Base-by-base conservation (phyloP, 2,888 invertebrate genomes). In the Athripsodes cinereus region DNA sequence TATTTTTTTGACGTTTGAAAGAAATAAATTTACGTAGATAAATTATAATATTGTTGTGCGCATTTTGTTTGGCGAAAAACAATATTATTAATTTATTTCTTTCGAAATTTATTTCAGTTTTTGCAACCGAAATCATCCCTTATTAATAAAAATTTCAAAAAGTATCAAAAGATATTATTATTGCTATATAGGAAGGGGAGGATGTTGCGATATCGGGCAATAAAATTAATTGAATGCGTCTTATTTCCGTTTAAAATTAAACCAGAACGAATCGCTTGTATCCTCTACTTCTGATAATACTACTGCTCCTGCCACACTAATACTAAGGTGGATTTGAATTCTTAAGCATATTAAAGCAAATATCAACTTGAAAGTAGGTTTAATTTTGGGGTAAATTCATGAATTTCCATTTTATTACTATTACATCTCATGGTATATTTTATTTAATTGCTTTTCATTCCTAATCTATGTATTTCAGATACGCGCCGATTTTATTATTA, bases 211-310 rank as follows among this genome's bases (percentile, higher is more conserved):
- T 44, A 62, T 60, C 55, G 40, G 60, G 57, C 63, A 59, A 61
- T 63, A 63, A 63, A 63, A 63, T 63, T 63, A 63, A 63, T 63
- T 63, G 63, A 63, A 63, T 63, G 61, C 63, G 57, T 63, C 63
- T 63, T 61, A 61, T 46, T 61, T 63, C 58, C 61, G 21, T 63
- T 63, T 61, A 61, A 63, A 61, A 61, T 63, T 63, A 63, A 63
- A 59, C 62, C 53, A 60, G 55, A 51, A 51, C 57, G 62, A 58
- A 56, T 51, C 47, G 57, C 51, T 46, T 26, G 31, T 22, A 22
- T 52, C 57, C 34, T 55, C 57, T 52, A 46, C 35, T 49, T 22
- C 44, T 8, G 31, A 11, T n/a, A n/a, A n/a, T n/a, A n/a, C n/a
- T n/a, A n/a, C n/a, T n/a, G n/a, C n/a, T n/a, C n/a, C n/a, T n/a